Evolutionary conservation across 2,888 invertebrate species (phyloP).

Genomic region (Portevinia maculata): DNA sequence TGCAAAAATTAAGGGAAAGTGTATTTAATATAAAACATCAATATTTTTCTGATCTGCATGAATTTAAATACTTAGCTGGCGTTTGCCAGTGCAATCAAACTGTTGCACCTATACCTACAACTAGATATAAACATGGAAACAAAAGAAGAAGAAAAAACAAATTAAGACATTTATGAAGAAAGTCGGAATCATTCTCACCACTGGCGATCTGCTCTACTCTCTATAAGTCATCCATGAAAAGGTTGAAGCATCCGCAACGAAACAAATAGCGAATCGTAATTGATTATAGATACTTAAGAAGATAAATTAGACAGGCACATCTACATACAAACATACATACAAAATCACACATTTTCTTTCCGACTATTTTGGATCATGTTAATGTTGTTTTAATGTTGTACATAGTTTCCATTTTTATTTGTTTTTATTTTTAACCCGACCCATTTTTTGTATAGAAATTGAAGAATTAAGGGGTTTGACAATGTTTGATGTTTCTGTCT

Average conservation of each 20-base stretch:
- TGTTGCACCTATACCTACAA: not conserved
- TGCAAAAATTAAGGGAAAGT: no score
- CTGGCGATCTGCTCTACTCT: not conserved
- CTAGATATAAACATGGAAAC: not conserved
- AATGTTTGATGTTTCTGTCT: conserved; percentile 2
- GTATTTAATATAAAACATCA: no score
- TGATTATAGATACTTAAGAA: conserved; percentile 4
- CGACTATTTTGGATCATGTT: conserved; percentile 6
- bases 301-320: conserved; percentile 5
- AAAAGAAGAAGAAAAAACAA: not conserved
- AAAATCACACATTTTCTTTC: not conserved
- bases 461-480: not conserved
- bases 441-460: not conserved
- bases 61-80: no score
- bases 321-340: no score
- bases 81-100: no score
- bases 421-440: conserved; percentile 3
- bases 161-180: not conserved
- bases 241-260: conserved; percentile 9
- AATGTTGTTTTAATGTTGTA: conserved; percentile 4
- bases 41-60: no score
- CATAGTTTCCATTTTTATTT: conserved; percentile 8
- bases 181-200: not conserved
- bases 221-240: not conserved
- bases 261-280: conserved; percentile 14